Evolutionary conservation across 2,113 vertebrate species (phyloP), one percentile per base, ranked within the genome.

Genomic region (Pollimyrus isidori): DNA sequence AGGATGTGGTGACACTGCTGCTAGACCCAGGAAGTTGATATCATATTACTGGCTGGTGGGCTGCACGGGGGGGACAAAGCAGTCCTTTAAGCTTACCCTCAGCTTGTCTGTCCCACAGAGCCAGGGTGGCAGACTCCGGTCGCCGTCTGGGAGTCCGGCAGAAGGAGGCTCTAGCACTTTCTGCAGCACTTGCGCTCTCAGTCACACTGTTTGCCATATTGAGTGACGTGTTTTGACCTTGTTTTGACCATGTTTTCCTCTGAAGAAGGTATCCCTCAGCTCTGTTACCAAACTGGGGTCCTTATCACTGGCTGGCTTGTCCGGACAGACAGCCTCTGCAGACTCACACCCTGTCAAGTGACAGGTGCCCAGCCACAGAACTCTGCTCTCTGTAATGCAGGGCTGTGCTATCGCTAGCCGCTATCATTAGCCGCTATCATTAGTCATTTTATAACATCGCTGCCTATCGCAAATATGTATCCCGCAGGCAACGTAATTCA

Each of bases 1-100:
- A 4, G 56, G 45, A 13, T 52, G 50, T 52, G 84, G 65, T 88
- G 48, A 90, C 88, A 90, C 21, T 88, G 53, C 9, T 5, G 88
- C 85, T 92, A 89, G 91, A 93, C 92, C 90, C 89, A 92, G 90
- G 89, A 91, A 91, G 85, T 62, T 87, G 46, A 91, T 35, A 35
- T 35, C 35, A 35, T 91, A 89, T 92, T 89, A 93, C 80, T 26
- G 42, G 48, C 87, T 85, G 53, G 90, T 89, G 26, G 69, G 11
- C 88, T 69, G 84, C 53, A 21, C 4, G 39, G n/a, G 52, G 58
- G 21, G 62, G 35, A 21, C n/a, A 87, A 50, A 19, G 46, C 46
- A 58, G 58, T 49, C 46, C 46, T 48, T 45, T 26, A 48, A 49
- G 46, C 19, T 42, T 49, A 3, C 46, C 19, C 46, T 49, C 83